Evolutionary conservation across 2,888 invertebrate species (phyloP), one percentile per base, ranked within the genome.

Genomic region (Bombyx huttoni): DNA sequence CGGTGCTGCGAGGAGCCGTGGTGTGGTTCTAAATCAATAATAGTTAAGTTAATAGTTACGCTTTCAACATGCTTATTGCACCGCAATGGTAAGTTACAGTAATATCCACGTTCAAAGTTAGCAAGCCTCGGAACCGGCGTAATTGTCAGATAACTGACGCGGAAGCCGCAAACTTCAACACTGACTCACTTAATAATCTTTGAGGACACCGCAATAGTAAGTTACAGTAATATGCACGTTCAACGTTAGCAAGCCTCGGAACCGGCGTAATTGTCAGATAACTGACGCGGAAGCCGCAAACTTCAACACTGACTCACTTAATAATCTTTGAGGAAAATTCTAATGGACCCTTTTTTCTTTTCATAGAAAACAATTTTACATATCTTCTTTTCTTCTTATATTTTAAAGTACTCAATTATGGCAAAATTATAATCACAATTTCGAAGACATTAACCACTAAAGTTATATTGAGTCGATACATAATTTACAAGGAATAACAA

Each of bases 121-220:
- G 5, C 40, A 12, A 40, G 40, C 9, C 40, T 40, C 40, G 47
- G 33, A 24, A 24, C 24, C 48, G 50, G 45, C 50, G 56, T 62
- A 64, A 63, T 64, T 63, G 63, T 58, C 64, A 61, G 54, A 53
- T 49, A 58, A 59, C 57, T 50, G 63, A 60, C 60, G 56, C 56
- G 45, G 54, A 54, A 49, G 46, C 57, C 55, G 54, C 48, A 52
- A 61, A 60, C 59, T 61, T 59, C 13, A 48, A 49, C 53, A 47
- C 52, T 52, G 57, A 60, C 52, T 59, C 58, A 54, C 58, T 54
- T 60, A 62, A 62, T 63, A 61, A 60, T n/a, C n/a, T n/a, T n/a
- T n/a, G n/a, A n/a, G n/a, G n/a, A n/a, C 40, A 40, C 40, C 40
- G 7, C 12, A 40, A 40, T 12, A 7, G 40, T 12, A 40, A 40